phyloP scores from a whole-genome alignment of 2,113 vertebrate species.

The Lepus timidus region DNA sequence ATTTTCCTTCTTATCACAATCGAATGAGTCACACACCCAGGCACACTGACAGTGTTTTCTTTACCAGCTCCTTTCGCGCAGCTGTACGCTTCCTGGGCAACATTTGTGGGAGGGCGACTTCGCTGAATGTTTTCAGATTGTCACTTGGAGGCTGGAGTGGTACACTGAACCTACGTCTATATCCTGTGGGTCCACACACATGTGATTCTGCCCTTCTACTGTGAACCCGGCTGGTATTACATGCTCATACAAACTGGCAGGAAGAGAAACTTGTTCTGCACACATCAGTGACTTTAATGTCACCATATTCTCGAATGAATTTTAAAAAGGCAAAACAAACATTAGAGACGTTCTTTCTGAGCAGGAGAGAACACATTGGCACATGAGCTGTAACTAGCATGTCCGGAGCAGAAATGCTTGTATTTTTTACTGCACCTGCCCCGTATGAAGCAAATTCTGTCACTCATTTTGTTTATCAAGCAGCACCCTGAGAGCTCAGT shows the following conservation, averaged over 20 bases:
- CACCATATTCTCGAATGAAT: constrained; percentile 32
- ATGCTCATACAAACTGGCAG: constrained; percentile 32
- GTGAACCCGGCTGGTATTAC: background rate
- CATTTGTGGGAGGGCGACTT: background rate
- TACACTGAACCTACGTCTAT: background rate
- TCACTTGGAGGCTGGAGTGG: constrained; percentile 20
- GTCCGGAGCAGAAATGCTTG: background rate
- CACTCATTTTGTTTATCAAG: background rate
- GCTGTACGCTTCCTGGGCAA: background rate
- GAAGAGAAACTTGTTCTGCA: background rate
- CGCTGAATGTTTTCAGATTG: background rate
- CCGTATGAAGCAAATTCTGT: background rate
- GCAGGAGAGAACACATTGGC: background rate
- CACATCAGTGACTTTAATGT: constrained; percentile 39
- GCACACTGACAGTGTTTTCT: background rate
- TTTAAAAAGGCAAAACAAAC: constrained; percentile 51
- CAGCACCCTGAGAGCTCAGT: background rate
- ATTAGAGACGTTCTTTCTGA: constrained; percentile 21
- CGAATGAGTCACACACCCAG: background rate
- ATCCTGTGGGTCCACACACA: background rate
- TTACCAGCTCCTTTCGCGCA: background rate
- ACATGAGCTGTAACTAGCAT: background rate
- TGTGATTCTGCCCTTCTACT: background rate
- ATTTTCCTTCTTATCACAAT: constrained; percentile 53
- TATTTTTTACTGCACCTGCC: background rate